Base-by-base conservation (phyloP, 2,797 vertebrate species). In the Hemibagrus guttatus region DNA sequence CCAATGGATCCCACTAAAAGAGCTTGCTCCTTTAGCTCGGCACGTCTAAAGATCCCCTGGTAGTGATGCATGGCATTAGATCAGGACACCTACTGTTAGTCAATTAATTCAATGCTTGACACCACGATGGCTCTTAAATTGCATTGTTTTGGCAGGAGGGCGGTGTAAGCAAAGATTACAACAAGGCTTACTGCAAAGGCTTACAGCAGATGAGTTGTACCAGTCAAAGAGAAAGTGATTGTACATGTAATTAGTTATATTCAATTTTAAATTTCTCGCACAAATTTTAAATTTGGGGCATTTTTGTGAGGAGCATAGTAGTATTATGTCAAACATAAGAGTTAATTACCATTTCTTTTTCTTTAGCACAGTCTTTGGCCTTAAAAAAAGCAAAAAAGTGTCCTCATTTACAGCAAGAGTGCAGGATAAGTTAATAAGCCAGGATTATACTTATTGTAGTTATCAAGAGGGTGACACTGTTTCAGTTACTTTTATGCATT, bases 91-190 rank as follows among this genome's bases (percentile, higher is more conserved):
- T 89, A 86, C 88, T 91, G 90, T 84, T 90, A 85, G 84, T 85
- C 85, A 89, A 86, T 88, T 90, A 89, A 90, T 90, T 88, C 83
- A 88, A 83, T 87, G 87, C 86, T 87, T 86, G 82, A 87, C 86
- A 83, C 83, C 88, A 84, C 52, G 64, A 87, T 76, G 87, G 76
- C 74, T 75, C 78, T 87, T 87, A 87, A 80, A 82, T 78, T 86
- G 81, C 85, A 88, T 86, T 90, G 86, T 85, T 76, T 85, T 89
- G 63, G 64, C 23, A 59, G 81, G 66, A 89, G 84, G 82, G 84
- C 71, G 81, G 76, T 85, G 80, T 89, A 89, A 88, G 85, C 78
- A 81, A 86, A 88, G 90, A 89, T 88, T 89, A 88, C 89, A 89
- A 85, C 64, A 81, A 58, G 84, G 82, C 71, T 90, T 87, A 87